Evolutionary conservation across 2,888 invertebrate genomes (phyloP).

Genomic region (Parelbella ahira): DNA sequence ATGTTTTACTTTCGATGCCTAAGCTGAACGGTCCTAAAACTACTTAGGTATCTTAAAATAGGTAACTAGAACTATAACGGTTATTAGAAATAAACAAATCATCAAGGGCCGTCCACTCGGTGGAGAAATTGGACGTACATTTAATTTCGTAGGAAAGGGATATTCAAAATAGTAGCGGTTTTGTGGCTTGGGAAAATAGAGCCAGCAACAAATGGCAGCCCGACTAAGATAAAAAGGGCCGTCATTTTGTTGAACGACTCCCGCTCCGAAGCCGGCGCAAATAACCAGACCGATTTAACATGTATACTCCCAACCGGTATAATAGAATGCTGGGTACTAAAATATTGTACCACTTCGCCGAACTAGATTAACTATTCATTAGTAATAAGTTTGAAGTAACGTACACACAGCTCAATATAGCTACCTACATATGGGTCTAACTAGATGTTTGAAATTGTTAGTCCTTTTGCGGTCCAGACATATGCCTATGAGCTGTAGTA

Average conservation of each 20-base stretch:
- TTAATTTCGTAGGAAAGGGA: slow-evolving; percentile 61
- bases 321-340: slow-evolving; percentile 21
- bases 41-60: too few species aligned
- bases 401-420: too few species aligned
- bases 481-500: too few species aligned
- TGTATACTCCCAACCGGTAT: slow-evolving; percentile 14
- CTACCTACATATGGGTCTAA: too few species aligned
- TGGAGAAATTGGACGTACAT: slow-evolving; percentile 32
- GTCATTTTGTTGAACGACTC: slow-evolving; percentile 76
- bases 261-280: slow-evolving; percentile 53
- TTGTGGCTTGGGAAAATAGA: slow-evolving; percentile 70
- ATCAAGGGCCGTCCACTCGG: not conserved
- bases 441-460: too few species aligned
- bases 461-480: too few species aligned
- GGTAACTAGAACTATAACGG: too few species aligned
- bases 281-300: slow-evolving; percentile 43
- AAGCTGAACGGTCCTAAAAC: too few species aligned
- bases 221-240: slow-evolving; percentile 76
- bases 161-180: slow-evolving; percentile 65
- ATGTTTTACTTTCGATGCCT: too few species aligned
- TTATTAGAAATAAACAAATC: too few species aligned
- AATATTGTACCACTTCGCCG: slow-evolving; percentile 9
- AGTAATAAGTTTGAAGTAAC: slow-evolving; percentile 15
- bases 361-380: slow-evolving; percentile 10
- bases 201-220: slow-evolving; percentile 68